Evolutionary conservation across 1,140 invertebrate genomes (phyloP).

Genomic region (Cheumatopsyche charites): DNA sequence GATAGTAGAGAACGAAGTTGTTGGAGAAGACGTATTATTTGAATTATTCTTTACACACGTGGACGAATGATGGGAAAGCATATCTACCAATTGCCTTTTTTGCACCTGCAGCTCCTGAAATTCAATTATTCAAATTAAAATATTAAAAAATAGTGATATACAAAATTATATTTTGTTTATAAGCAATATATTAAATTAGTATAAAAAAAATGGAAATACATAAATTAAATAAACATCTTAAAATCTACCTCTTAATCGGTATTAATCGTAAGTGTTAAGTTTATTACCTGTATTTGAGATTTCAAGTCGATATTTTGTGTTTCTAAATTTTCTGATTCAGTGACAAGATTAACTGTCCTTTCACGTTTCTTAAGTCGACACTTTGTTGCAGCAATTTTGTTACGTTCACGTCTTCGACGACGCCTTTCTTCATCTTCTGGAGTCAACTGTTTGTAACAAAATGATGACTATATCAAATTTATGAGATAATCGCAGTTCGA

Average conservation of each 20-base stretch:
- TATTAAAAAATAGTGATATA: neutral
- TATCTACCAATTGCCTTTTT: conserved; percentile 73
- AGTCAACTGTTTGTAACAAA: conserved; percentile 69
- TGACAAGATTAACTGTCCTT: conserved; percentile 82
- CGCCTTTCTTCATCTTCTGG: conserved; percentile 90
- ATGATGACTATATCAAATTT: conserved; percentile 36
- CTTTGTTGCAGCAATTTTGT: conserved; percentile 95
- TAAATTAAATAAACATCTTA: no score
- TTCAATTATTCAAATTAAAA: neutral
- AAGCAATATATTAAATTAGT: neutral
- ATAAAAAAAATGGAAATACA: no score
- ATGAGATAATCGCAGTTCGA: no score
- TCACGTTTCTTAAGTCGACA: conserved; percentile 94
- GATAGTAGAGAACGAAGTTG: conserved; percentile 54
- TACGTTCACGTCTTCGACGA: conserved; percentile 81
- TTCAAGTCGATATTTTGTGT: conserved; percentile 87
- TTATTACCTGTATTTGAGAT: conserved; percentile 70
- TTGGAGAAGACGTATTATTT: conserved; percentile 52
- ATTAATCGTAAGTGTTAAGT: neutral
- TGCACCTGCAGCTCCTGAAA: conserved; percentile 75
- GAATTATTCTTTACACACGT: conserved; percentile 67
- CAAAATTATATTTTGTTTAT: neutral
- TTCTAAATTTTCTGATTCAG: conserved; percentile 85
- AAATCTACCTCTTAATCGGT: no score
- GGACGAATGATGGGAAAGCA: conserved; percentile 73